Base-by-base conservation (phyloP, 1,140 invertebrate species). In the Brachionus paranguensis region DNA sequence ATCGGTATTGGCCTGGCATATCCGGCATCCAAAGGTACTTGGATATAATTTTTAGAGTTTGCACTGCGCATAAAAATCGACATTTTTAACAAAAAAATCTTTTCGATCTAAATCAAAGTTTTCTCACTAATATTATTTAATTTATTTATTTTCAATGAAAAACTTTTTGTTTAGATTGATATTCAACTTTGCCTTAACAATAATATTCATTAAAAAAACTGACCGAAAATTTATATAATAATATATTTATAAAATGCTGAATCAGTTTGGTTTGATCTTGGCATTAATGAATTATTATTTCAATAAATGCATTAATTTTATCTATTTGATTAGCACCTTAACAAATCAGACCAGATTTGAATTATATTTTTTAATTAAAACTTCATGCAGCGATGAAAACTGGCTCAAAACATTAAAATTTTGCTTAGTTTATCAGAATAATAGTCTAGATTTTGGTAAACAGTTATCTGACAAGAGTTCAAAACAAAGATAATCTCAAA, bases 281-380 rank as follows among this genome's bases (percentile, higher is more conserved):
- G 17, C 17, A 60, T 20, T 60, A 60, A 60, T 60, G 53, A 20
- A 60, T 60, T 60, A 70, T 70, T 70, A 3, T 37, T 70, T 70
- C 37, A 37, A 37, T 47, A 70, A 41, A 41, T 29, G 11, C 11
- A 70, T 70, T 70, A 37, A 70, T 14, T 70, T 70, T 41, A 41
- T 70, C 10, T 70, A 14, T 37, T 10, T 70, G 14, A 70, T 70
- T 70, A 70, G 37, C n/a, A 70, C 27, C 37, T 70, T 70, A 70
- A 70, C 29, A 37, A 70, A 65, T 14, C 65, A 41, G 33, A 70
- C 45, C 45, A 47, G 14, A 47, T n/a, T 20, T 8, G 17, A 60
- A 47, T 47, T 33, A 70, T 33, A 29, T 70, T 70, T 24, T 70
- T 70, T 70, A 37, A 70, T 70, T 70, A 70, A 70, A 70, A 70